Evolutionary conservation across 2,888 invertebrate genomes (phyloP).

Genomic region (Eutolmus rufibarbis): DNA sequence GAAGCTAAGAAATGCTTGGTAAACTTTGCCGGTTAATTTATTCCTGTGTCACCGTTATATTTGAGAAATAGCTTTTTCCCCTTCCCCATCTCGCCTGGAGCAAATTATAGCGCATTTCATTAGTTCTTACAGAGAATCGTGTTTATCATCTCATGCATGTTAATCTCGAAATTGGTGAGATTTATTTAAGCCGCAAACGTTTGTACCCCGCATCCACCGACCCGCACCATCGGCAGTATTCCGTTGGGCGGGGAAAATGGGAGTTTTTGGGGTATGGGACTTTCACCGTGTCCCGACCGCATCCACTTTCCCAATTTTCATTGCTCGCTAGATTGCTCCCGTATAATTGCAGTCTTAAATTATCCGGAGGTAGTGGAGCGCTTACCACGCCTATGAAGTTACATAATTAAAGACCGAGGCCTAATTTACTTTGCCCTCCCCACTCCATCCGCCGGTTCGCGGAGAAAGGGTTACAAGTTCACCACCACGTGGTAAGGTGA

Average conservation of each 20-base stretch:
- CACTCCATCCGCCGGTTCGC: background rate
- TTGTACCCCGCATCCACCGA: background rate
- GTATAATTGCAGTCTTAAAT: constrained; percentile 37
- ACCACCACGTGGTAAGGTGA: background rate
- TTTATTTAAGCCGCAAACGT: constrained; percentile 23
- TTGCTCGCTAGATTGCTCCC: constrained; percentile 19
- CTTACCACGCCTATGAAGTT: constrained; percentile 23
- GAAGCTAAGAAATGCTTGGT: background rate
- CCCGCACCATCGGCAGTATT: background rate
- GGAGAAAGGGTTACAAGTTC: background rate
- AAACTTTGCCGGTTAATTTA: constrained; percentile 10
- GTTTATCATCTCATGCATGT: constrained; percentile 38
- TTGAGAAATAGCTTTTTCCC: background rate
- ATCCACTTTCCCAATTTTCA: constrained; percentile 9
- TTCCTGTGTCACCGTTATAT: background rate
- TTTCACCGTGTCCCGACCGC: background rate
- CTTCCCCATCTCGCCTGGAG: background rate
- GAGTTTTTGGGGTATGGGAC: background rate
- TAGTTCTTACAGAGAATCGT: constrained; percentile 32
- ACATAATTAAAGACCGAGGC: constrained; percentile 32
- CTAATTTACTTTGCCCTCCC: constrained; percentile 24
- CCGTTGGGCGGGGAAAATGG: background rate
- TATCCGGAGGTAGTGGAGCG: constrained; percentile 27
- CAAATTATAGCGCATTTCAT: constrained; percentile 25
- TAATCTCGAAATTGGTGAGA: constrained; percentile 36